A percentile compares a stretch with the other conserved stretches of the same genome.
Evolutionary conservation across 2,888 invertebrate genomes (phyloP).

Genomic region (Arctia plantaginis): DNA sequence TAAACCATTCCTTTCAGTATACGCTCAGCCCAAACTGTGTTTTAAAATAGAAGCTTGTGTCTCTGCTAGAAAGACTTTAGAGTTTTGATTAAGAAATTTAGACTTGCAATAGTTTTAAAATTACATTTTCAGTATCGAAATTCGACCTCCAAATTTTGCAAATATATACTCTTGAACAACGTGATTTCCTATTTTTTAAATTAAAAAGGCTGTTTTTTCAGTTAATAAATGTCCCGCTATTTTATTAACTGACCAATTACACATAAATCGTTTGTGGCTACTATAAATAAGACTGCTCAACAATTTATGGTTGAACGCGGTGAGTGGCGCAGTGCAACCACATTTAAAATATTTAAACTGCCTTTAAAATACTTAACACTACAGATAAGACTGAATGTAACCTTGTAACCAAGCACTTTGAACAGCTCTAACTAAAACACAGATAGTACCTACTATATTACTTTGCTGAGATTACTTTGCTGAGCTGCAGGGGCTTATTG

Average conservation of each 20-base stretch:
- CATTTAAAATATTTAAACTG: neutral
- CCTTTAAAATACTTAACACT: neutral
- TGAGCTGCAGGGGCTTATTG: too few species aligned
- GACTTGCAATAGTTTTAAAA: too few species aligned
- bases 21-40: too few species aligned
- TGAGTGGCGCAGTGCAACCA: neutral
- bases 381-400: neutral
- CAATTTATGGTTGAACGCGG: too few species aligned
- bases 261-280: neutral
- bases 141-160: neutral
- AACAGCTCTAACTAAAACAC: neutral
- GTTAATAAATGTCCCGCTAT: neutral
- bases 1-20: too few species aligned
- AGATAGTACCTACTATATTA: too few species aligned
- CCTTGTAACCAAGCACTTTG: neutral
- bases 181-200: neutral
- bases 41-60: too few species aligned
- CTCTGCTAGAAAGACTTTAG: too few species aligned
- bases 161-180: neutral
- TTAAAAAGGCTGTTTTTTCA: neutral
- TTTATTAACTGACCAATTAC: neutral
- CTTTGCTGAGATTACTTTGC: too few species aligned
- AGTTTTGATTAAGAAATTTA: too few species aligned
- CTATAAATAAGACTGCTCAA: neutral
- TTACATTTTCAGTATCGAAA: too few species aligned